phyloP scores from a whole-genome alignment of 2,113 vertebrate species.

The Emydura subglobosa region DNA sequence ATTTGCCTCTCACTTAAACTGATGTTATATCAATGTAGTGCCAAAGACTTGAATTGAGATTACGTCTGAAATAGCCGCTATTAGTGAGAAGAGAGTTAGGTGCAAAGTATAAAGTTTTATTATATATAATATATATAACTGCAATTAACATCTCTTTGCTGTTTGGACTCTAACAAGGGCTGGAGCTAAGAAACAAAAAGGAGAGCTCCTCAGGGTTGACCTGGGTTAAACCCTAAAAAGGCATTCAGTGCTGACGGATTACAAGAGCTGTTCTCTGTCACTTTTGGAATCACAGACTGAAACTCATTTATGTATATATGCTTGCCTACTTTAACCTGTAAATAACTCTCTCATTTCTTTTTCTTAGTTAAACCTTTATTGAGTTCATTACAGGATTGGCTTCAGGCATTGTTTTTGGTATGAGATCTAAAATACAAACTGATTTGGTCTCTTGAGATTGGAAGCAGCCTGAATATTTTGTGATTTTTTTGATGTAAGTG shows the following conservation, averaged over 20 bases:
- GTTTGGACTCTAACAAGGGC: background rate
- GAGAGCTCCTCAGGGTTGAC: background rate
- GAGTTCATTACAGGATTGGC: background rate
- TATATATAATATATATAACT: too few relatives aligned
- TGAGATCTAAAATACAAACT: too few relatives aligned
- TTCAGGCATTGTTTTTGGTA: background rate
- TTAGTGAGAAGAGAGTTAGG: too few relatives aligned
- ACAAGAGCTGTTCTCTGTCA: background rate
- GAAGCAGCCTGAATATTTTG: background rate
- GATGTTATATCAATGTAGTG: background rate
- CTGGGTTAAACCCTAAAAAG: background rate
- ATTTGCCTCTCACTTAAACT: constrained; percentile 30
- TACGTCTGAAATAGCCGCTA: too few relatives aligned
- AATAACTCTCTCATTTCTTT: background rate
- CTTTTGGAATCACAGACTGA: background rate
- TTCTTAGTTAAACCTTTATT: background rate
- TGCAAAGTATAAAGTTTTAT: too few relatives aligned
- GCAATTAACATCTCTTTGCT: background rate
- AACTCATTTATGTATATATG: background rate
- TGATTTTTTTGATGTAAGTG: background rate
- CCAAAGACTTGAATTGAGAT: too few relatives aligned
- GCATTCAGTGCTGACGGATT: background rate
- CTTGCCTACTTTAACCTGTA: background rate
- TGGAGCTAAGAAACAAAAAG: background rate
- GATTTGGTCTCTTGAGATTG: background rate